A percentile compares a stretch with the other conserved stretches of the same genome.
Evolutionary conservation across 37 sponge, comb jelly and placozoan species (phyloP).

Genomic region (Corticium candelabrum): DNA sequence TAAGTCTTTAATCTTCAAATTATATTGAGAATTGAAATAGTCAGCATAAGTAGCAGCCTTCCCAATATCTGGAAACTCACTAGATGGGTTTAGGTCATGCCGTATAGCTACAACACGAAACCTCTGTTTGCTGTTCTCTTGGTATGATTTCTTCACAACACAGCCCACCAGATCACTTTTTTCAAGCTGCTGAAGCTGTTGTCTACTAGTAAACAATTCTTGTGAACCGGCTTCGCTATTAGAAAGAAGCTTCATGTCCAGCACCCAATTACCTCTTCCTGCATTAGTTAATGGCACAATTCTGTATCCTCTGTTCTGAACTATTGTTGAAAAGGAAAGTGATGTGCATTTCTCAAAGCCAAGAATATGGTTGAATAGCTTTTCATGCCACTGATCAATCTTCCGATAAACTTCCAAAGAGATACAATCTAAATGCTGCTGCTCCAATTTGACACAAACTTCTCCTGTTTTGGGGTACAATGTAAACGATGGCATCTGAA

Average conservation of each 20-base stretch:
- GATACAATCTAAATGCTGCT: too few relatives aligned
- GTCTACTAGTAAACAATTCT: neutral
- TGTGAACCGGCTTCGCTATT: neutral
- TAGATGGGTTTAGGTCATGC: slow-evolving; percentile 10
- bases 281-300: neutral
- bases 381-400: too few relatives aligned
- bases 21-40: slow-evolving; percentile 42
- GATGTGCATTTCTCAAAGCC: too few relatives aligned
- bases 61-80: slow-evolving; percentile 16
- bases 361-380: too few relatives aligned
- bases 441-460: neutral
- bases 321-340: too few relatives aligned
- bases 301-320: too few relatives aligned
- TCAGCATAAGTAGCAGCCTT: slow-evolving; percentile 20
- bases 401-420: too few relatives aligned
- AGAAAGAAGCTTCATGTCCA: neutral
- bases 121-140: neutral
- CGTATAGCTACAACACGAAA: slow-evolving; percentile 26
- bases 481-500: slow-evolving; percentile 3
- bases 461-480: slow-evolving; percentile 1
- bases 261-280: neutral
- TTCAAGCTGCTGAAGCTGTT: too few relatives aligned
- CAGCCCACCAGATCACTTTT: neutral
- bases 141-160: neutral
- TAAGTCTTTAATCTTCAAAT: slow-evolving; percentile 11